phyloP scores from a whole-genome alignment of 2,113 vertebrate species.

The Sminthopsis crassicaudata region DNA sequence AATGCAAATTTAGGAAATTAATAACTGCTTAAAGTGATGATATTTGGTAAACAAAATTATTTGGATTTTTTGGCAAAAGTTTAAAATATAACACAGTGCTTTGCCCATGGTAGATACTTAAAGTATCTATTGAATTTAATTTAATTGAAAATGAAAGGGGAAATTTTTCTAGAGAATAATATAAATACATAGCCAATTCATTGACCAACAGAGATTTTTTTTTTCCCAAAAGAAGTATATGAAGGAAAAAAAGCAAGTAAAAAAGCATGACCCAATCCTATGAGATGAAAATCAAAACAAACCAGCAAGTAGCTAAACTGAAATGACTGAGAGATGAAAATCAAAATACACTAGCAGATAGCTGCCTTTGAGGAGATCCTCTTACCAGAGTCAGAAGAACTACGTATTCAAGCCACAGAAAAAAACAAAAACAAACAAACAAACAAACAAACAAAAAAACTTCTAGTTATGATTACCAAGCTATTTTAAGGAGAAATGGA shows the following conservation, averaged over 20 bases:
- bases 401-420: neutral
- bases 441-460: too few relatives aligned
- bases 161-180: neutral
- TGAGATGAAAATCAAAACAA: neutral
- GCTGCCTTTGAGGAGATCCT: too few relatives aligned
- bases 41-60: neutral
- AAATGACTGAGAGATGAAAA: neutral
- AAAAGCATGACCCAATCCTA: neutral
- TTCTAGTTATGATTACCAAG: neutral
- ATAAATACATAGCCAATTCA: too few relatives aligned
- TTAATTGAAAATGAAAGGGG: neutral
- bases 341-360: neutral
- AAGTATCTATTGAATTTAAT: neutral
- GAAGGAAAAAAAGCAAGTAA: neutral
- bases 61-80: neutral
- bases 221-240: too few relatives aligned
- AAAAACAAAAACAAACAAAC: too few relatives aligned
- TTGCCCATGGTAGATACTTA: neutral
- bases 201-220: too few relatives aligned
- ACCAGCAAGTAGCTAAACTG: neutral
- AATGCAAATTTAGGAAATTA: neutral
- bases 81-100: neutral
- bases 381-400: neutral
- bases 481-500: neutral
- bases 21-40: neutral